Percentiles rank a stretch among this genome's conserved stretches.
phyloP scores from a whole-genome alignment of 2,888 invertebrate species.

The Venusia cambrica region DNA sequence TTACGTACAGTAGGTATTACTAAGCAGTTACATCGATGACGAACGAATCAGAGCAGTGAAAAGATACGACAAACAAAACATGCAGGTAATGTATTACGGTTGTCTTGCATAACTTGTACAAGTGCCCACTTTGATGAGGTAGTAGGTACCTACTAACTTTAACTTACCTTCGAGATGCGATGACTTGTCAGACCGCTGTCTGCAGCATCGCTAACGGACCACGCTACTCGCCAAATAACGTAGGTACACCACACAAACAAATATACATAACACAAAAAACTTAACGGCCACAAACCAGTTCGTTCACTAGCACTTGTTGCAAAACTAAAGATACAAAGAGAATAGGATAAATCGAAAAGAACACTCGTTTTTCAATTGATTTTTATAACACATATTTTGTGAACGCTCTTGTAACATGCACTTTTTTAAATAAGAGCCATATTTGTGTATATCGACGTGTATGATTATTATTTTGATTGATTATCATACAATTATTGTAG shows the following conservation, averaged over 20 bases:
- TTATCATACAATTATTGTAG: conserved; percentile 21
- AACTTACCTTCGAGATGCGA: conserved; percentile 49
- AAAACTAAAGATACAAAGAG: conserved; percentile 58
- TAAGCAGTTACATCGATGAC: no score
- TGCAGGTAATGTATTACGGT: conserved; percentile 26
- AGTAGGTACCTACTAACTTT: no score
- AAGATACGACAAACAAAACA: conserved; percentile 1
- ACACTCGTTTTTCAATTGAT: conserved; percentile 60
- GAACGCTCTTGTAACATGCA: conserved; percentile 35
- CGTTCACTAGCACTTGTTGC: conserved; percentile 62
- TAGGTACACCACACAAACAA: conserved; percentile 41
- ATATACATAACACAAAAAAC: conserved; percentile 67
- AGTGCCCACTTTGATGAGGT: conserved; percentile 30
- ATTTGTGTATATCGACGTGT: conserved; percentile 45
- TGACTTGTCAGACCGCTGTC: conserved; percentile 40
- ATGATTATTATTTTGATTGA: conserved; percentile 21
- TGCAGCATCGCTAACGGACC: conserved; percentile 59
- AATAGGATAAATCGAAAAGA: conserved; percentile 60
- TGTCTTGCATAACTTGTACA: conserved; percentile 46
- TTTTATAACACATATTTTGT: conserved; percentile 51
- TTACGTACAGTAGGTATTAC: no score
- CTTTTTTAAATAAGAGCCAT: conserved; percentile 51
- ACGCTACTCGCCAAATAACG: conserved; percentile 52
- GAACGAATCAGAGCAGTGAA: no score
- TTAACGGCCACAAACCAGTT: conserved; percentile 72